These are phyloP conservation scores for Halocynthia aurantium DNA, from an alignment of 23 tunicate species.

Conservation along the genomic window DNA sequence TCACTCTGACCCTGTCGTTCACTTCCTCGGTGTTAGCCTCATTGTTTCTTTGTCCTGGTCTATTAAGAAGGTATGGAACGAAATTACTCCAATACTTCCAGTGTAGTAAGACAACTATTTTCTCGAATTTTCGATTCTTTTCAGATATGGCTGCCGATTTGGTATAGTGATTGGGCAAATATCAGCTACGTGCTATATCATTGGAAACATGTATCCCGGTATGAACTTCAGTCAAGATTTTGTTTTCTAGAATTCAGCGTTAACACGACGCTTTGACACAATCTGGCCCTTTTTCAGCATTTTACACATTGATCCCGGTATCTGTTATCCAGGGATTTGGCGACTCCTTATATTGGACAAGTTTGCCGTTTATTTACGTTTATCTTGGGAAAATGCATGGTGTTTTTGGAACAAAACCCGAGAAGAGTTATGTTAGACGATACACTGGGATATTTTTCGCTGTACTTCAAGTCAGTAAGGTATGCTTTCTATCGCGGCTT, in stretches of 20 bases:
- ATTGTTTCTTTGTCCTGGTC: too few relatives aligned
- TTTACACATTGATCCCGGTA: conserved; percentile 52
- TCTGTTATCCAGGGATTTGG: conserved; percentile 46
- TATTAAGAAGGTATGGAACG: too few relatives aligned
- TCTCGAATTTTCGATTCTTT: neutral
- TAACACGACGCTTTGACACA: neutral
- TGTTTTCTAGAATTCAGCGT: neutral
- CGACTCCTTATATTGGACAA: conserved; percentile 58
- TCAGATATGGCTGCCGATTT: neutral
- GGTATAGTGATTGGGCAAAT: neutral
- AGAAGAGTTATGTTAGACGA: conserved; percentile 5
- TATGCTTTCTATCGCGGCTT: neutral
- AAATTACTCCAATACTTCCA: too few relatives aligned
- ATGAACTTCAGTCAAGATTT: neutral
- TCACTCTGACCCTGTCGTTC: too few relatives aligned
- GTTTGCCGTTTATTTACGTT: conserved; percentile 23
- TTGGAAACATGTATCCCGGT: neutral
- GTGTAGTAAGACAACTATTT: too few relatives aligned
- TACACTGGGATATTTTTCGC: conserved; percentile 36
- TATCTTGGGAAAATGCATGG: conserved; percentile 37
- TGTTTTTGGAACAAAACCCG: neutral
- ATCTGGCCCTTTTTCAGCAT: conserved; percentile 15
- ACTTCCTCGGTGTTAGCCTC: too few relatives aligned
- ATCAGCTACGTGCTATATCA: neutral
- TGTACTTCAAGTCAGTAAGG: conserved; percentile 37